phyloP scores from a whole-genome alignment of 2,888 invertebrate species.

The Synanthedon myopaeformis region DNA sequence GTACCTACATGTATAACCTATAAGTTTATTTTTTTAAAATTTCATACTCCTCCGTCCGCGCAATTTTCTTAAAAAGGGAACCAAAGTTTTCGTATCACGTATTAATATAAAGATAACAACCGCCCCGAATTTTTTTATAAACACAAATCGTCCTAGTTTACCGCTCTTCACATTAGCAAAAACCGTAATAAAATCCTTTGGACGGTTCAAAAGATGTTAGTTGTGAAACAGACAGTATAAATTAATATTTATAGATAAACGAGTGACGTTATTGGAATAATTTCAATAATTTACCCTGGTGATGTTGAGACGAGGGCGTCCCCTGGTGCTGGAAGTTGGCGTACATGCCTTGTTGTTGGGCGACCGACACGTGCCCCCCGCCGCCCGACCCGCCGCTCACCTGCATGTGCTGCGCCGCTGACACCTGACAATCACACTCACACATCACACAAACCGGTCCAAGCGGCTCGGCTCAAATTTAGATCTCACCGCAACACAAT shows the following conservation, averaged over 20 bases:
- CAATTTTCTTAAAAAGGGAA: too few species aligned
- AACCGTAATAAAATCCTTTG: not conserved
- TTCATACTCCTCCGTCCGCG: too few species aligned
- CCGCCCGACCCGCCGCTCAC: conserved; percentile 71
- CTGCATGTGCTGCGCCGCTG: conserved; percentile 88
- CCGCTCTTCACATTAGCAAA: too few species aligned
- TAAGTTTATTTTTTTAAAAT: too few species aligned
- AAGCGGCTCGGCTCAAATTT: not conserved
- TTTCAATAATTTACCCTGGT: conserved; percentile 35
- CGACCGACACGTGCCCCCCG: conserved; percentile 72
- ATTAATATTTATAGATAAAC: conserved; percentile 2
- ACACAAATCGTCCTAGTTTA: not conserved
- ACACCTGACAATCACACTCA: conserved; percentile 71
- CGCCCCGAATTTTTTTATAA: too few species aligned
- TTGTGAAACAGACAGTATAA: conserved; percentile 3
- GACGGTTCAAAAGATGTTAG: conserved; percentile 1
- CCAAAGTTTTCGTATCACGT: too few species aligned
- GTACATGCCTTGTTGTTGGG: conserved; percentile 89
- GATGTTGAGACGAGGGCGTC: conserved; percentile 60
- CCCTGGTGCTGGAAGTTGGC: conserved; percentile 63
- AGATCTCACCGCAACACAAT: not conserved
- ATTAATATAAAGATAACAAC: too few species aligned
- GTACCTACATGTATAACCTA: too few species aligned
- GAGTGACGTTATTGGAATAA: not conserved
- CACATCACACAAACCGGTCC: not conserved